Base-by-base conservation (phyloP, 2,888 invertebrate genomes). In the Caenorhabditis becei region DNA sequence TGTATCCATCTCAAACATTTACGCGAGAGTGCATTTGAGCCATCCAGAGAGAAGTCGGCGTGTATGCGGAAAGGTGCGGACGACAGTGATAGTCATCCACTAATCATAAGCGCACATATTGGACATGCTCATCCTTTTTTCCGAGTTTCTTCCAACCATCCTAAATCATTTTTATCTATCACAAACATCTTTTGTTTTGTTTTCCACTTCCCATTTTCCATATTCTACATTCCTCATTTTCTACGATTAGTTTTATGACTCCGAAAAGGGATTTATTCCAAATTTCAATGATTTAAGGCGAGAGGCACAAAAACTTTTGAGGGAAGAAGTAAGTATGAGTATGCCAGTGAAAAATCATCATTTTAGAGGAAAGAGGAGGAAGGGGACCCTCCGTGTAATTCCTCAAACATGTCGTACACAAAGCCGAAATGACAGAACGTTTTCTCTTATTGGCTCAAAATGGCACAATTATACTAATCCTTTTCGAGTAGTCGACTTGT, bases 401-500 rank as follows among this genome's bases (percentile, higher is more conserved):
- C 75, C 75, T 66, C 66, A 77, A 77, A 72, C 74, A 70, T 80
- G 80, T 80, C 80, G 74, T 69, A 75, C 74, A 74, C 63, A 69
- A 80, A 80, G 74, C 80, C 80, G 67, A 69, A 75, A 75, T 80
- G 80, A 80, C 80, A 75, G 80, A 80, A 80, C 69, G 80, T 69
- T 75, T 80, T 80, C 37, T 61, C 53, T 80, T 70, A 80, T 80
- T 80, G 80, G 80, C 80, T 80, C 80, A 70, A 80, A 75, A 72
- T 72, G 69, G 80, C 80, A 80, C 80, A 80, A 80, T 80, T 80
- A 80, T 49, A 69, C 69, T 80, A 80, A 80, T 80, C 80, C 80
- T 69, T 80, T 79, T 56, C 49, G 54, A 62, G 77, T 70, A 74
- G 74, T 74, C 56, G 63, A 80, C 72, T 79, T 78, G 63, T 66